Evolutionary conservation across 2,113 vertebrate genomes (phyloP).

Genomic region (human): GRCh38 chr2:119343501-119344000

Average conservation of each 20-base stretch:
- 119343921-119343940: background rate
- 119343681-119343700: no score
- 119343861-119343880: background rate
- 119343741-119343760: no score
- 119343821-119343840: background rate
- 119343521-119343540: background rate
- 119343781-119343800: no score
- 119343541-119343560: background rate
- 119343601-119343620: background rate
- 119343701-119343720: no score
- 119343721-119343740: no score
- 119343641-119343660: no score
- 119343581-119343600: background rate
- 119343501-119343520: background rate
- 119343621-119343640: background rate
- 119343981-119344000: background rate
- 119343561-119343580: background rate
- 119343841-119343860: background rate
- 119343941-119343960: background rate
- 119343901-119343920: background rate
- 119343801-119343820: background rate
- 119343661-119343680: no score
- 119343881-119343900: background rate
- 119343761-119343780: no score
- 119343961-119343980: background rate